Percentiles rank a stretch among this genome's conserved stretches.
Conservation (phyloP, 2,113 vertebrate species). For the Anser brachyrhynchus region DNA sequence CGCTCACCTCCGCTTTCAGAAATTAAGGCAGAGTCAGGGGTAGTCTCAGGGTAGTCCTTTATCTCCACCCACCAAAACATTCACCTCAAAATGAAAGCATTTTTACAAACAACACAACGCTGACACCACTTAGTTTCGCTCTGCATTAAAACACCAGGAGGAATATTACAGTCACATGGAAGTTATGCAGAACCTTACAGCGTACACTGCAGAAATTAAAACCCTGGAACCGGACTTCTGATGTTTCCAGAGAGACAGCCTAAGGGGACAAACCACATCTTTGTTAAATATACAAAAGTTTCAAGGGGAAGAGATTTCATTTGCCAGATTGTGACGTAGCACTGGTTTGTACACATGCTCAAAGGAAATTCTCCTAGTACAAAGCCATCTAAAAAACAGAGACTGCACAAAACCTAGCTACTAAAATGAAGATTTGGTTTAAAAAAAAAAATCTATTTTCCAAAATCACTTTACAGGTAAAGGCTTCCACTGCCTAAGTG, state of each 20-base stretch:
- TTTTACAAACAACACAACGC: slow-evolving; percentile 5
- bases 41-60: background rate
- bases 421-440: background rate
- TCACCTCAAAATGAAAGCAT: background rate
- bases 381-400: slow-evolving; percentile 12
- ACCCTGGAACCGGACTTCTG: background rate
- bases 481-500: background rate
- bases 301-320: background rate
- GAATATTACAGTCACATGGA: background rate
- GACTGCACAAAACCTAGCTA: slow-evolving; percentile 36
- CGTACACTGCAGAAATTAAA: background rate
- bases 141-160: background rate
- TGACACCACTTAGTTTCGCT: background rate
- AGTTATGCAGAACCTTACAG: background rate
- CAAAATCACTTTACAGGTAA: background rate
- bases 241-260: background rate
- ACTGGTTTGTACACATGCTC: background rate
- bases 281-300: slow-evolving; percentile 10
- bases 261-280: background rate
- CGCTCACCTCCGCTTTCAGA: background rate
- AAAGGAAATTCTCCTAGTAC: background rate
- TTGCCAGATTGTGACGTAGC: background rate
- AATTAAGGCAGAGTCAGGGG: background rate
- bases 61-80: background rate
- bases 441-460: background rate